Conservation (phyloP, 2,888 invertebrate species). For the Kryphioiulus occultus region DNA sequence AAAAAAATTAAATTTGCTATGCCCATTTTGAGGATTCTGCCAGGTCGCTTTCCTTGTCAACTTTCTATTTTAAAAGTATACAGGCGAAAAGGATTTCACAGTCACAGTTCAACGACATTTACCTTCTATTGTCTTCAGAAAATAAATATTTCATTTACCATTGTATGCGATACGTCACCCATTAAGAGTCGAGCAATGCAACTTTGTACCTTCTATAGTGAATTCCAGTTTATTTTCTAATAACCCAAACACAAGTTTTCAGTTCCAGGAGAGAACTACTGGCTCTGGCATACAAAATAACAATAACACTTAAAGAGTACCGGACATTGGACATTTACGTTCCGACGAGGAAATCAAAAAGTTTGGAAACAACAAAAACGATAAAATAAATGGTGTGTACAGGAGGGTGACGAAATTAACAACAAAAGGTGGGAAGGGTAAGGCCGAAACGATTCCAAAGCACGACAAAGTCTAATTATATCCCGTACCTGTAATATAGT, state of each 20-base stretch:
- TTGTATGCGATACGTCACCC: background rate
- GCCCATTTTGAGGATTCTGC: no score
- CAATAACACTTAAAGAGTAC: conserved; percentile 39
- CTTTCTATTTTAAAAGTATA: no score
- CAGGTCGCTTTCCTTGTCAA: no score
- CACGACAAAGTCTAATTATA: conserved; percentile 10
- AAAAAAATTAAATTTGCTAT: no score
- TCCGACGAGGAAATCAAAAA: conserved; percentile 1
- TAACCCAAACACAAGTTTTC: conserved; percentile 32
- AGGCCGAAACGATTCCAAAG: conserved; percentile 27
- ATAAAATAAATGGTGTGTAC: background rate
- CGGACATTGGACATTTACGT: background rate
- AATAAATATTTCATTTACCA: background rate
- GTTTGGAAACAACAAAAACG: background rate
- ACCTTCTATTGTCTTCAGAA: background rate
- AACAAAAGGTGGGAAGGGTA: background rate
- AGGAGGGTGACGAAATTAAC: background rate
- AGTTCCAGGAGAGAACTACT: conserved; percentile 21
- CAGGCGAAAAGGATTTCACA: background rate
- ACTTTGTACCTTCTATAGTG: conserved; percentile 24
- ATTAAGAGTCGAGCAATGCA: background rate
- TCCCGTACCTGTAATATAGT: background rate
- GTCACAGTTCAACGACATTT: background rate
- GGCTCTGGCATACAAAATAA: conserved; percentile 36
- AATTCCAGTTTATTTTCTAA: conserved; percentile 39